A percentile compares a stretch with the other conserved stretches of the same genome.
These are phyloP conservation scores for Bombus haemorrhoidalis DNA, from an alignment of 1,140 invertebrate genomes.

Conservation along the genomic window DNA sequence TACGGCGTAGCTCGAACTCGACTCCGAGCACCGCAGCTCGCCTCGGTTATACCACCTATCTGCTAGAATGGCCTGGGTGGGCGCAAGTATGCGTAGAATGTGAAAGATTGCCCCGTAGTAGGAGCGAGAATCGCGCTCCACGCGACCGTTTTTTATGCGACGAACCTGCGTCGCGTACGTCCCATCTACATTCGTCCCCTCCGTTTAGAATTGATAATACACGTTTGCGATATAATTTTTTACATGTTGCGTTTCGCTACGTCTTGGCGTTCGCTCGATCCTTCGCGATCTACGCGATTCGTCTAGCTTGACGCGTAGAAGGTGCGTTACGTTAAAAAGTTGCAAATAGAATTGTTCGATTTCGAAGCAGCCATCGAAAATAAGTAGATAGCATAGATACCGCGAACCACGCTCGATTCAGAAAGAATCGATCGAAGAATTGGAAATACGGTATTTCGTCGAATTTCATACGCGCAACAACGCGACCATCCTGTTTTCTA, in stretches of 20 bases:
- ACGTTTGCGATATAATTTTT: too few species aligned
- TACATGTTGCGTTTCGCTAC: too few species aligned
- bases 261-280: too few species aligned
- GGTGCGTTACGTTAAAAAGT: neutral
- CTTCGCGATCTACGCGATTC: too few species aligned
- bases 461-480: too few species aligned
- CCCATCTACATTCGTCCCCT: neutral
- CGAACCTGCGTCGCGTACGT: neutral
- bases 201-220: neutral
- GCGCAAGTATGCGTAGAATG: constrained; percentile 79
- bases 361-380: neutral
- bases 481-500: accelerated
- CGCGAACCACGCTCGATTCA: too few species aligned
- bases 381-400: accelerated
- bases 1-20: constrained; percentile 53
- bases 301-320: too few species aligned
- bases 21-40: constrained; percentile 38
- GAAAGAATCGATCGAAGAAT: too few species aligned
- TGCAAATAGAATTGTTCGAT: neutral
- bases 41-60: constrained; percentile 67
- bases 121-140: constrained; percentile 51
- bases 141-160: neutral
- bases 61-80: constrained; percentile 58
- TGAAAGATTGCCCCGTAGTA: constrained; percentile 71
- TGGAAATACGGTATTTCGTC: too few species aligned